These are phyloP conservation scores for Talpa occidentalis DNA, from an alignment of 2,113 vertebrate species.

Conservation along the genomic window DNA sequence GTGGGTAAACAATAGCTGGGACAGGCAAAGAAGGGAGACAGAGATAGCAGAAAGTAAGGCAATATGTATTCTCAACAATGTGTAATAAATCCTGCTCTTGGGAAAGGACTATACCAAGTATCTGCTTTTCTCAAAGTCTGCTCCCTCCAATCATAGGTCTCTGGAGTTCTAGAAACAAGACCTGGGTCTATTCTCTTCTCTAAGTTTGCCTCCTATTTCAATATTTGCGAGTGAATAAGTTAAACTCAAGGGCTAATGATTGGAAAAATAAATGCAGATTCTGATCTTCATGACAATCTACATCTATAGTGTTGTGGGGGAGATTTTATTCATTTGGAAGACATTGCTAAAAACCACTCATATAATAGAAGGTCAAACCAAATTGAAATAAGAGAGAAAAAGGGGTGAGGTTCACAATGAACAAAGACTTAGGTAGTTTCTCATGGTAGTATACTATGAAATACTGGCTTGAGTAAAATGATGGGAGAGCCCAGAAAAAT, in stretches of 20 bases:
- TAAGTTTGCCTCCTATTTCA: background rate
- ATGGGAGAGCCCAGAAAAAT: background rate
- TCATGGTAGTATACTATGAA: background rate
- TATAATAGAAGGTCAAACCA: background rate
- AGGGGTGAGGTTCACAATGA: background rate
- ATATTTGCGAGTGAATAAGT: background rate
- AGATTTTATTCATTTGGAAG: background rate
- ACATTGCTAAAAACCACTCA: background rate
- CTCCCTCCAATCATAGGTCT: background rate
- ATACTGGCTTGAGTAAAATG: background rate
- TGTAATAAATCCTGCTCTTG: background rate
- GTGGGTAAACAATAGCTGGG: background rate
- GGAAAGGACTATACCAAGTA: background rate
- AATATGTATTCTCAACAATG: background rate
- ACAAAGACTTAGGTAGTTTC: background rate
- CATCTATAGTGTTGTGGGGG: background rate
- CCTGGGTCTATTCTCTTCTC: background rate
- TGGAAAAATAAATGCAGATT: background rate
- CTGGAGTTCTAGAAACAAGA: background rate
- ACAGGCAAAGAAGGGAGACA: background rate
- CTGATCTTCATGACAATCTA: background rate
- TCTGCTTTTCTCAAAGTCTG: background rate
- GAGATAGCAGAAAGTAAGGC: background rate
- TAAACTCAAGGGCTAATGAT: background rate
- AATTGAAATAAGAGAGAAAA: background rate